phyloP scores from a whole-genome alignment of 2,888 invertebrate species.

The Geotrupes spiniger region DNA sequence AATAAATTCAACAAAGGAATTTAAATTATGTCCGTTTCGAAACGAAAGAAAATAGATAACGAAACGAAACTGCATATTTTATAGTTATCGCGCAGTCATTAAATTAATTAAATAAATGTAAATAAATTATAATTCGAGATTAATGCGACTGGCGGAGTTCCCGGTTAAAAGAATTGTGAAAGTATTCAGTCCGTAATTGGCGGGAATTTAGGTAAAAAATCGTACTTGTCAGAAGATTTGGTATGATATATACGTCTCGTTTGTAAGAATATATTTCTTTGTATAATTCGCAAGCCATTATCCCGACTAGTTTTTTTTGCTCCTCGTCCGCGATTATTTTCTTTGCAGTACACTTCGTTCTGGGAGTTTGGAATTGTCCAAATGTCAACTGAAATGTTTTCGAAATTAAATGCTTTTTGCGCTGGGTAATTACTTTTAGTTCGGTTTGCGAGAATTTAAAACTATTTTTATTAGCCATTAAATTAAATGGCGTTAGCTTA shows the following conservation, averaged over 20 bases:
- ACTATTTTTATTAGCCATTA: conserved; percentile 32
- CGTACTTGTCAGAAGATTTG: conserved; percentile 20
- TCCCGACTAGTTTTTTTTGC: conserved; percentile 24
- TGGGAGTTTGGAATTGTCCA: conserved; percentile 29
- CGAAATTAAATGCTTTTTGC: conserved; percentile 33
- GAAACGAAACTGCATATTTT: background rate
- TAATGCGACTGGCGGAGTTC: too few relatives aligned
- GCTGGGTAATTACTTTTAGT: conserved; percentile 25
- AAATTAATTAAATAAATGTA: too few relatives aligned
- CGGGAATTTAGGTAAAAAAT: conserved; percentile 25
- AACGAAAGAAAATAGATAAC: background rate
- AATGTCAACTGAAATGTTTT: conserved; percentile 29
- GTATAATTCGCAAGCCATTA: conserved; percentile 26
- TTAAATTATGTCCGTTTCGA: background rate
- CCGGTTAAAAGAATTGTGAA: conserved; percentile 8
- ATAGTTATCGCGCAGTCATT: background rate
- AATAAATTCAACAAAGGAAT: conserved; percentile 2
- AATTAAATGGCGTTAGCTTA: conserved; percentile 20
- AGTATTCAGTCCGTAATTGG: conserved; percentile 24
- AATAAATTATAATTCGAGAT: too few relatives aligned
- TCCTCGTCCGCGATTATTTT: conserved; percentile 24
- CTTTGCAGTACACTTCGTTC: conserved; percentile 25
- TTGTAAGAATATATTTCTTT: conserved; percentile 24
- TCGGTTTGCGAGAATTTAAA: conserved; percentile 21
- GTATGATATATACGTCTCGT: conserved; percentile 29